Base-by-base conservation (phyloP, 2,888 invertebrate species). In the Neria commutata region DNA sequence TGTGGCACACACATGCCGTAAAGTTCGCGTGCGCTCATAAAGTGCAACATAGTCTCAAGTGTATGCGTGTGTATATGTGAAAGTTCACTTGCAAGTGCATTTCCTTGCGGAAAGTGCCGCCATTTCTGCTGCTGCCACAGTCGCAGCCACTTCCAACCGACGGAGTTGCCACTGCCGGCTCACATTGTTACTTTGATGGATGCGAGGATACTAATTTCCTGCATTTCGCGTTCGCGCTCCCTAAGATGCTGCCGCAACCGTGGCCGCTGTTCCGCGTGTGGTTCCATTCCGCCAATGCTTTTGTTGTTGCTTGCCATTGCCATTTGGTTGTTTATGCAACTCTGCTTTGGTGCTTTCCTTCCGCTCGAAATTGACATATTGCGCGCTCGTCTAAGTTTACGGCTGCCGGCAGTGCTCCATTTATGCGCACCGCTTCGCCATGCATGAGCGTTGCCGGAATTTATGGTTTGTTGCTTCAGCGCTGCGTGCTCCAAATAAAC, bases 301-400 rank as follows among this genome's bases (percentile, higher is more conserved):
- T n/a, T n/a, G n/a, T n/a, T n/a, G n/a, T n/a, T n/a, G n/a, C n/a
- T n/a, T n/a, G n/a, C n/a, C n/a, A n/a, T n/a, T n/a, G n/a, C n/a
- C n/a, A n/a, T n/a, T n/a, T n/a, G n/a, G n/a, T n/a, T n/a, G n/a
- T n/a, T n/a, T n/a, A n/a, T n/a, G n/a, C n/a, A n/a, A n/a, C 17
- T 19, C 11, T 45, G 45, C 19, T 5, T n/a, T 2, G 11, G 45
- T n/a, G 2, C 2, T 49, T 26, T 26, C 25, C 26, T 25, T 49
- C 16, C 17, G 29, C 14, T 50, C n/a, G 17, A 42, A 50, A 33
- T 21, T 50, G 50, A 50, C 37, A 50, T 50, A 50, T 50, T 33
- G 50, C 23, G 33, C 50, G 50, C 34, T 50, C 50, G 50, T 50
- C 37, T 33, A 50, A 34, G 34, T 50, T 50, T 50, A 50, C 37